Evolutionary conservation across 1,140 invertebrate species (phyloP).

Genomic region (Eriocheir sinensis): DNA sequence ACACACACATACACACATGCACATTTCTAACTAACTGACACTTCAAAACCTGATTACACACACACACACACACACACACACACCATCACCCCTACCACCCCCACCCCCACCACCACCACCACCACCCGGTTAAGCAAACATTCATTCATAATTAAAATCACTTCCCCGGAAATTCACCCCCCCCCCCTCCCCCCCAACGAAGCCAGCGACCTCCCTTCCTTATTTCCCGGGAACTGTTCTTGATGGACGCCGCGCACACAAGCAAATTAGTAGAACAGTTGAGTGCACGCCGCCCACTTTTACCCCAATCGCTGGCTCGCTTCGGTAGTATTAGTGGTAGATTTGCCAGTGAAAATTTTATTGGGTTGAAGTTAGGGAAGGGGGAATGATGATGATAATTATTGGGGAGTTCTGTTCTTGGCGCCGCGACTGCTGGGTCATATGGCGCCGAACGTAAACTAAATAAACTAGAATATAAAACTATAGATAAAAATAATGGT

Average conservation of each 20-base stretch:
- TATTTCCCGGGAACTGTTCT: background rate
- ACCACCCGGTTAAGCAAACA: background rate
- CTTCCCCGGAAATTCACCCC: background rate
- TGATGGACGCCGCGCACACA: background rate
- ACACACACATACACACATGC: conserved; percentile 35
- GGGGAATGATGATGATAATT: too few relatives aligned
- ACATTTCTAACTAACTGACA: background rate
- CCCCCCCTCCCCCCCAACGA: too few relatives aligned
- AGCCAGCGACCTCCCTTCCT: too few relatives aligned
- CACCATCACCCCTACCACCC: background rate
- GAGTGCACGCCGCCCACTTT: background rate
- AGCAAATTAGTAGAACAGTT: background rate
- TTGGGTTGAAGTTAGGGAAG: background rate
- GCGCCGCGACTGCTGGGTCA: too few relatives aligned
- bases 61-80: conserved; percentile 37
- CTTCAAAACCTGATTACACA: background rate
- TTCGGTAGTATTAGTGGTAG: too few relatives aligned
- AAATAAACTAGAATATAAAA: too few relatives aligned
- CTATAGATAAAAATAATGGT: too few relatives aligned
- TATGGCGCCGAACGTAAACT: too few relatives aligned
- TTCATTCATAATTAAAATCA: background rate
- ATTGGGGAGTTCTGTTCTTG: too few relatives aligned
- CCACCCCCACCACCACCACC: background rate
- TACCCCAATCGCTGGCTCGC: background rate
- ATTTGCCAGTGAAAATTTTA: background rate